Evolutionary conservation across 2,113 vertebrate species (phyloP).

Genomic region (Pseudois nayaur): DNA sequence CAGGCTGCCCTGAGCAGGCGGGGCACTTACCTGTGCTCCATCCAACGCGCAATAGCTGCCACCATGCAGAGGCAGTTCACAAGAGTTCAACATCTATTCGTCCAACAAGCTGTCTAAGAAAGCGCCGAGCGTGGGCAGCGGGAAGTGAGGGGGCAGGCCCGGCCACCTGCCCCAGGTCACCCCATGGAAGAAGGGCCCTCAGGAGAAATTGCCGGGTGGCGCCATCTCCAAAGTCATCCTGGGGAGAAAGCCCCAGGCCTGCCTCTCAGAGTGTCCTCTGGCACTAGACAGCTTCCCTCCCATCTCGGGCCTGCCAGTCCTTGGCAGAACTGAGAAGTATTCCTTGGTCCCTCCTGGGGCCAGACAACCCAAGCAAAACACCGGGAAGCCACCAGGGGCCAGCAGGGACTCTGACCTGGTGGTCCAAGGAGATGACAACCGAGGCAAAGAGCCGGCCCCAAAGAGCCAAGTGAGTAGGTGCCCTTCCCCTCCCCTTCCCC

Average conservation of each 20-base stretch:
- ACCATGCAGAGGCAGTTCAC: not conserved
- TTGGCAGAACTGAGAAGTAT: not conserved
- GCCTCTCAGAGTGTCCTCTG: not conserved
- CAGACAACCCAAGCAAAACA: not conserved
- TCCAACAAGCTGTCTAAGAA: not conserved
- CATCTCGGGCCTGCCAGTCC: not conserved
- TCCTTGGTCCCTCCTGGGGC: not conserved
- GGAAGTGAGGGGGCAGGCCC: not conserved
- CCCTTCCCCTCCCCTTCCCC: not conserved
- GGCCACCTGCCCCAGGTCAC: not conserved
- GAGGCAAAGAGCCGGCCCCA: not conserved
- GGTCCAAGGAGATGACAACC: not conserved
- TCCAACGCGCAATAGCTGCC: not conserved
- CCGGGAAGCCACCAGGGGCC: not conserved
- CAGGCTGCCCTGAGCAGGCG: not conserved
- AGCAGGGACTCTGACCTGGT: not conserved
- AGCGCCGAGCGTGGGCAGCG: rapidly evolving
- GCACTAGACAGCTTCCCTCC: not conserved
- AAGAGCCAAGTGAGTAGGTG: not conserved
- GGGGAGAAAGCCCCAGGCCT: not conserved
- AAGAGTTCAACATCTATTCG: not conserved
- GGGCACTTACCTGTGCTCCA: not conserved
- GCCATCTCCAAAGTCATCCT: not conserved
- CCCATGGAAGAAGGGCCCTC: not conserved
- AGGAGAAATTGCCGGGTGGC: not conserved